Conservation (phyloP, 2,113 vertebrate species). For the Sinosuthora webbiana region DNA sequence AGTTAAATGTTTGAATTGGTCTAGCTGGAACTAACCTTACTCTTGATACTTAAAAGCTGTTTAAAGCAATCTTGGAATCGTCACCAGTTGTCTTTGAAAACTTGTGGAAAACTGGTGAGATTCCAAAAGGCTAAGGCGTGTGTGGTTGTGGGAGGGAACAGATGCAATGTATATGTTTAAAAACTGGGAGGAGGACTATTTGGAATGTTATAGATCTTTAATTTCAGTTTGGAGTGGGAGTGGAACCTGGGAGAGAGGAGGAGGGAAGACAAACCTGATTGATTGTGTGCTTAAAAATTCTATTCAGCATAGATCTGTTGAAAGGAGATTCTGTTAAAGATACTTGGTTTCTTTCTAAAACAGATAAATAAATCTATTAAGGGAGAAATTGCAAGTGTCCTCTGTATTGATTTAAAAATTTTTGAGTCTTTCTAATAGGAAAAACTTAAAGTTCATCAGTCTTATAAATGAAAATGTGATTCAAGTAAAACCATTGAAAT, state of each 20-base stretch:
- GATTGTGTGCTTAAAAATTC: background rate
- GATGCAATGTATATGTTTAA: slow-evolving; percentile 38
- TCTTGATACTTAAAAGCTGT: background rate
- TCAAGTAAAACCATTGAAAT: background rate
- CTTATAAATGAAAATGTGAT: background rate
- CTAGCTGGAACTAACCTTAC: background rate
- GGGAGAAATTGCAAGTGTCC: background rate
- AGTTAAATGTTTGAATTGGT: background rate
- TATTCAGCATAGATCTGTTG: background rate
- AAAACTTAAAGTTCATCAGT: background rate
- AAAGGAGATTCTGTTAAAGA: background rate
- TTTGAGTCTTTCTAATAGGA: background rate
- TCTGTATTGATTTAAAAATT: background rate
- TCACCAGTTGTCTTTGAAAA: slow-evolving; percentile 4
- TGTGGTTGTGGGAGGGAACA: slow-evolving; percentile 24
- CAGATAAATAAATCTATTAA: background rate
- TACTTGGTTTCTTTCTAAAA: background rate
- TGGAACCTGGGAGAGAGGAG: background rate
- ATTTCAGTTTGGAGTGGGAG: background rate
- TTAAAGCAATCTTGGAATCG: background rate
- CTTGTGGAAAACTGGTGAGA: background rate
- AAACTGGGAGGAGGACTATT: slow-evolving; percentile 12
- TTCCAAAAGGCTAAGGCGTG: background rate
- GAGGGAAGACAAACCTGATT: background rate
- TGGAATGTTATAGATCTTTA: background rate